Evolutionary conservation across 2,797 vertebrate species (phyloP).

Genomic region (Chanos chanos): DNA sequence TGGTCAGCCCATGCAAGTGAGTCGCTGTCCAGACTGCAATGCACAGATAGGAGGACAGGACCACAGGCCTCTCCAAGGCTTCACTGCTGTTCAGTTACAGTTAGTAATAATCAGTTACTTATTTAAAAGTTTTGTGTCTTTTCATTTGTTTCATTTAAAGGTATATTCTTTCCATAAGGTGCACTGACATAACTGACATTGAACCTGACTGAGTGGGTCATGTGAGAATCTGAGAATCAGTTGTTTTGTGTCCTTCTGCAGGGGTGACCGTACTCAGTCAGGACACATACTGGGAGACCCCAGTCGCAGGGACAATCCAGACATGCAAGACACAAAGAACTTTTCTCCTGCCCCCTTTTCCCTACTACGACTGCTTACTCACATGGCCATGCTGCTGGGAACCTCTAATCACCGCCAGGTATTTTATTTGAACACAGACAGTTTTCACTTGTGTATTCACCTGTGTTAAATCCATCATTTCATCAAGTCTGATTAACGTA

Average conservation of each 20-base stretch:
- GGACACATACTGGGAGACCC: slow-evolving; percentile 83
- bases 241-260: slow-evolving; percentile 38
- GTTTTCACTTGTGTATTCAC: not conserved
- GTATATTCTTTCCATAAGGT: too few relatives aligned
- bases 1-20: slow-evolving; percentile 70
- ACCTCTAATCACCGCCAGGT: slow-evolving; percentile 67
- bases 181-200: too few relatives aligned
- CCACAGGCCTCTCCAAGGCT: slow-evolving; percentile 55
- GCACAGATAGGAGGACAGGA: slow-evolving; percentile 62
- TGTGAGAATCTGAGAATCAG: not conserved
- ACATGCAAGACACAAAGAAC: slow-evolving; percentile 73
- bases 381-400: slow-evolving; percentile 84
- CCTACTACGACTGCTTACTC: slow-evolving; percentile 81
- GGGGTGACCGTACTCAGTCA: slow-evolving; percentile 78
- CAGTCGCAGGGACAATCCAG: slow-evolving; percentile 52
- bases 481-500: too few relatives aligned
- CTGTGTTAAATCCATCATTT: not conserved
- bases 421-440: not conserved
- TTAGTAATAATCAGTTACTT: slow-evolving; percentile 44
- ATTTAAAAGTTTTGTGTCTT: not conserved
- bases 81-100: slow-evolving; percentile 17
- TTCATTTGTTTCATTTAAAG: not conserved
- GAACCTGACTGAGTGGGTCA: not conserved
- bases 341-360: slow-evolving; percentile 73
- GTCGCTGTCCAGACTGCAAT: slow-evolving; percentile 76